Evolutionary conservation across 2,113 vertebrate species (phyloP), one percentile per base, ranked within the genome.

Genomic region (Cisticola juncidis): DNA sequence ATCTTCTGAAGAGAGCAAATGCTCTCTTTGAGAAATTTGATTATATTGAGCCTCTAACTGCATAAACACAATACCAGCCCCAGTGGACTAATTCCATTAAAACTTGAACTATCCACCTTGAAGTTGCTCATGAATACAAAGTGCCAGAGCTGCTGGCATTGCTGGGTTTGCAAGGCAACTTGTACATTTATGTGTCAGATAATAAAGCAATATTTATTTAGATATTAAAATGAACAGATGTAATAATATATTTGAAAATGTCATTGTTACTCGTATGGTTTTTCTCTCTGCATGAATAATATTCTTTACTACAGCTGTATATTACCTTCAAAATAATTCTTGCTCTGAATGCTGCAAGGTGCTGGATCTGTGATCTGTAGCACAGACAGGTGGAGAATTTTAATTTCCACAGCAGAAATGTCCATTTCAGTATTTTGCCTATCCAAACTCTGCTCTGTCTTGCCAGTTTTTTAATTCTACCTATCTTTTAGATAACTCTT

Each of bases 71-170:
- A 80, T 74, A 78, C 68, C 54, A 84, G 86, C 48, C 97, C 94
- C 97, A 61, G 82, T 91, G 94, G 97, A 93, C 89, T 96, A 97
- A 97, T 97, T 96, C 96, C 96, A 95, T 97, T 97, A 97, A 95
- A 80, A 91, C 7, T 38, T 90, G 78, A 96, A 92, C 94, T 79
- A 95, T 96, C 96, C 79, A 71, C 96, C 95, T 95, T 81, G 36
- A 76, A 78, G 86, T 60, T 82, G 50, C 78, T 97, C 86, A 85
- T 95, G 97, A 96, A 96, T 97, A 72, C 92, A 73, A 96, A 97
- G 76, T 88, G 70, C 68, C 79, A 70, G 85, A 60, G 47, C 77
- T 83, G 33, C 78, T 86, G 62, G 53, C 76, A 42, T 60, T 77
- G 81, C 66, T 60, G 48, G 82, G 12, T 64, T 94, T 93, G 81